Base-by-base conservation (phyloP, 1,140 invertebrate species). In the Hycleus cichorii region DNA sequence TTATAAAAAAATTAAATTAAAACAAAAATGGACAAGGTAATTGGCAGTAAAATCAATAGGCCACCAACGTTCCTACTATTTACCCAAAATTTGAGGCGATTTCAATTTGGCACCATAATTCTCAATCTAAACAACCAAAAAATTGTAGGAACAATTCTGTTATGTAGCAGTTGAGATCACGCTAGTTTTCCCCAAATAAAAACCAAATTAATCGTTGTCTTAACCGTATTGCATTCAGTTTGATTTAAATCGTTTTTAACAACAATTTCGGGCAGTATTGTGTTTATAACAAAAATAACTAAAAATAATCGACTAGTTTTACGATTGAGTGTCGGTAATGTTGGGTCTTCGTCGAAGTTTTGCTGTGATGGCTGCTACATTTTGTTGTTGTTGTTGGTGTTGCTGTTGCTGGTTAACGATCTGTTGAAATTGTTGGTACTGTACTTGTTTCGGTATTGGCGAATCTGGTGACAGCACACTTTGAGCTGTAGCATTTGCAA, bases 341-440 rank as follows among this genome's bases (percentile, higher is more conserved):
- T 57, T 61, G 39, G 59, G 57, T 49, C 59, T 50, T 25, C 59
- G 55, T 48, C 59, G 40, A 47, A 56, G 49, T 44, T 60, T 60
- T 49, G 48, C 59, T 48, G 54, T 48, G 40, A 60, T 49, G 43
- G 43, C 32, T 26, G 59, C 47, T n/a, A 57, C 47, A 47, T 60
- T 60, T 9, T 53, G 44, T 45, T 53, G 51, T 45, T 53, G 51
- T 11, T 53, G 51, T 32, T 53, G 51, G 9, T 53, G 44, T 44
- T 53, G 57, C 9, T 57, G 49, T 50, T 61, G 59, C 24, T 61
- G 54, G 10, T 42, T 42, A 42, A 42, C 4, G 10, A 42, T 32
- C 7, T 32, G 32, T 32, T 32, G 52, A 52, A 48, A 61, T 45
- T 61, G 59, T 48, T 61, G 59, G 18, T 57, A 56, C 25, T 61